These are phyloP conservation scores for Poecilia latipinna DNA, from an alignment of 2,113 vertebrate genomes.

Conservation along the genomic window DNA sequence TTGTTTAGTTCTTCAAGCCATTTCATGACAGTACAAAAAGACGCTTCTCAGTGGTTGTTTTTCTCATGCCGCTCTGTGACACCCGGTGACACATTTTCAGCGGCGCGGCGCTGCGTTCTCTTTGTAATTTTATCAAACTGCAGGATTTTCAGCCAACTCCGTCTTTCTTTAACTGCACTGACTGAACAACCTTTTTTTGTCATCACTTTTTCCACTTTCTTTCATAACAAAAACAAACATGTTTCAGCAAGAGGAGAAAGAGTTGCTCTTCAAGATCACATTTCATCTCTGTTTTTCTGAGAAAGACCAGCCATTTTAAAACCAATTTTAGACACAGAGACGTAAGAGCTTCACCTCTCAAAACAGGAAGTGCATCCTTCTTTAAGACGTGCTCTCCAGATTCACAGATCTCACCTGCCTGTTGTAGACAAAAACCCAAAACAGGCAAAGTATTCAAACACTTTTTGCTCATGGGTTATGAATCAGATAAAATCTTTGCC, in stretches of 20 bases:
- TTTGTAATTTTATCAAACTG: not conserved
- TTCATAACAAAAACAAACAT: not conserved
- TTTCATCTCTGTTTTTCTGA: not conserved
- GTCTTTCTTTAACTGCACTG: not conserved
- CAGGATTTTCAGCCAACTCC: not conserved
- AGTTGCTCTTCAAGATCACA: not conserved
- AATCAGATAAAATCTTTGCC: no score
- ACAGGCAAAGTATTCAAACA: no score
- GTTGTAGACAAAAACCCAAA: no score
- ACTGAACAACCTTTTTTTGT: not conserved
- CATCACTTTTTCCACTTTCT: not conserved
- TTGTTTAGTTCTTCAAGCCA: not conserved
- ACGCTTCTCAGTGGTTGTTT: not conserved
- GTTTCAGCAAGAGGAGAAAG: not conserved
- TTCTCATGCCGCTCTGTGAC: not conserved
- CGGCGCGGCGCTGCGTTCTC: not conserved
- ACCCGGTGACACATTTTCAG: not conserved
- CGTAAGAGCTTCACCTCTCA: no score
- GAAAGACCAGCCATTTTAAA: not conserved
- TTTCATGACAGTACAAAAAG: not conserved
- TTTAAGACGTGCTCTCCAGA: no score
- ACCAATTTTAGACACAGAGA: not conserved
- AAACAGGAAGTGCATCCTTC: no score
- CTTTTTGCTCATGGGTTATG: no score
- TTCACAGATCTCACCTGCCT: no score